Evolutionary conservation across 2,888 invertebrate genomes (phyloP).

Genomic region (Gymnosoma rotundatum): DNA sequence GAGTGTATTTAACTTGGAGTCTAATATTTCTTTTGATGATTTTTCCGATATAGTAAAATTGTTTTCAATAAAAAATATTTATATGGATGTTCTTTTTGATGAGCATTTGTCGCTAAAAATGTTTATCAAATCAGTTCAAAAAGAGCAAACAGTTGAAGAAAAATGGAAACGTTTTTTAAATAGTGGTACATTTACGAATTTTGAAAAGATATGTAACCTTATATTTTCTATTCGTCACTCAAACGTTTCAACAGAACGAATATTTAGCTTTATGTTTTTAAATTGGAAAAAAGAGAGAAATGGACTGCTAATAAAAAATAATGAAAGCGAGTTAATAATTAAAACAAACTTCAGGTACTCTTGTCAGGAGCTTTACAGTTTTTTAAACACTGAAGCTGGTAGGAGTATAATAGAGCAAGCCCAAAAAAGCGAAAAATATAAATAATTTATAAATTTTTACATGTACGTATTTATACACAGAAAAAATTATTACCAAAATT

Average conservation of each 20-base stretch:
- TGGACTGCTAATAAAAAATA: constrained; percentile 8
- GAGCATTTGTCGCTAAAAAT: not conserved
- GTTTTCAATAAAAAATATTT: constrained; percentile 3
- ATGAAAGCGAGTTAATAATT: constrained; percentile 41
- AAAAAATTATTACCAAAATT: no score
- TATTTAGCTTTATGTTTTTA: constrained; percentile 33
- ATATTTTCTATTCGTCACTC: no score
- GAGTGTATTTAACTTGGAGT: not conserved
- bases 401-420: not conserved
- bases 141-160: constrained; percentile 2
- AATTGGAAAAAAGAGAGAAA: constrained; percentile 47
- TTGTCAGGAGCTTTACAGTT: constrained; percentile 4
- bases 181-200: constrained; percentile 7
- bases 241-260: constrained; percentile 25
- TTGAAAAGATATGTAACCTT: no score
- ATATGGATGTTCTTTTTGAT: not conserved
- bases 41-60: not conserved
- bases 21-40: not conserved
- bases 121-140: constrained; percentile 4
- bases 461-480: no score
- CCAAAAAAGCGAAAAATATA: constrained; percentile 14
- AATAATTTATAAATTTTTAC: no score
- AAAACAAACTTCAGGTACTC: constrained; percentile 23
- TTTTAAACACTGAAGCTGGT: constrained; percentile 21
- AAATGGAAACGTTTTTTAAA: constrained; percentile 30